These are phyloP conservation scores for Nysson spinosus DNA, from an alignment of 2,888 invertebrate species.

Conservation along the genomic window DNA sequence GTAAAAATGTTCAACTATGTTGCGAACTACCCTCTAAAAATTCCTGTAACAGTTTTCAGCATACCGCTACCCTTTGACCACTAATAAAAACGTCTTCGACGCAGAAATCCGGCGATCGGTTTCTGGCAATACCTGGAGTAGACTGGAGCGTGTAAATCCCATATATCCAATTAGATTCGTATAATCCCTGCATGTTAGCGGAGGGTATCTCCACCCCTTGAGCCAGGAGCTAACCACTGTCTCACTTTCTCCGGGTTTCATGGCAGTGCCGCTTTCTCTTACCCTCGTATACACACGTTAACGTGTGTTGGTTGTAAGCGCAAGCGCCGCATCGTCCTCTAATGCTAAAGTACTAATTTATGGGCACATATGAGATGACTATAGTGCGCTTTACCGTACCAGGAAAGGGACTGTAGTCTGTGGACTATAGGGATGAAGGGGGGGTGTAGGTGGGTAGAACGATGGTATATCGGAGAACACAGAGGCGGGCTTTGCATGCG, in stretches of 20 bases:
- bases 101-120: constrained; percentile 53
- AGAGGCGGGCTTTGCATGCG: constrained; percentile 77
- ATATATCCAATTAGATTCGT: constrained; percentile 75
- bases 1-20: no score
- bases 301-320: constrained; percentile 43
- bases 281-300: constrained; percentile 17
- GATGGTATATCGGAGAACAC: constrained; percentile 65
- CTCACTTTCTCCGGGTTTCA: constrained; percentile 20
- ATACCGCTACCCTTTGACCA: constrained; percentile 12
- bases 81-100: constrained; percentile 37
- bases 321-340: constrained; percentile 65
- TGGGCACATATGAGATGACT: constrained; percentile 70
- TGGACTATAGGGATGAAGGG: constrained; percentile 27
- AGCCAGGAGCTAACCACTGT: constrained; percentile 37
- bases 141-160: constrained; percentile 64
- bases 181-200: constrained; percentile 71
- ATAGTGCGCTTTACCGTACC: constrained; percentile 56
- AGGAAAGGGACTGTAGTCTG: constrained; percentile 66
- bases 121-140: constrained; percentile 57
- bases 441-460: constrained; percentile 44
- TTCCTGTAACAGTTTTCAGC: background rate
- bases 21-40: no score
- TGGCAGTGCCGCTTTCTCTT: constrained; percentile 31
- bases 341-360: constrained; percentile 76
- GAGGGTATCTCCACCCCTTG: constrained; percentile 61